Base-by-base conservation (phyloP, 2,888 invertebrate genomes). In the Pristionchus entomophagus region DNA sequence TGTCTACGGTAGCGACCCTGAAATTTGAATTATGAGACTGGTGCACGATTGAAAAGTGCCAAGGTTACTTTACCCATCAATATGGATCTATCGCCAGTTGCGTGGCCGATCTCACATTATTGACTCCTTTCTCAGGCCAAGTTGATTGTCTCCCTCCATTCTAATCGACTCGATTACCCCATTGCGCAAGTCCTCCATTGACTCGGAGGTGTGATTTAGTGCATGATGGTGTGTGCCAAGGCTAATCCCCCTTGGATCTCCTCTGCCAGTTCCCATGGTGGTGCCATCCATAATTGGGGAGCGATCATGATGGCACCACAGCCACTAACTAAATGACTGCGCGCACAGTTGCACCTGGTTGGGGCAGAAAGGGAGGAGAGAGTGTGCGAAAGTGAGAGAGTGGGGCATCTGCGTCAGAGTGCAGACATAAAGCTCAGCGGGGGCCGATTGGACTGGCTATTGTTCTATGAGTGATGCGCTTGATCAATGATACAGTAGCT, bases 1-100 rank as follows among this genome's bases (percentile, higher is more conserved):
- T 65, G 83, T 32, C 81, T 32, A 49, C 83, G 56, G 62, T 69
- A 73, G 45, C 81, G 82, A 84, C 45, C 41, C 56, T 82, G 45
- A 65, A 53, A 78, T 78, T 78, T 32, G 49, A 78, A 78, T 78
- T 78, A 26, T 29, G 49, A 49, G 32, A n/a, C 49, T 78, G 78
- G 69, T 38, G 69, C 69, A 22, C 35, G 69, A 69, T 38, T 69
- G 22, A 41, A 69, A 69, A 38, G n/a, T n/a, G n/a, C 69, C 38
- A 69, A 69, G 69, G 69, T 69, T 62, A 62, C 62, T 62, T 32
- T 17, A 1, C n/a, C n/a, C 62, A 69, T 69, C 17, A 69, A 35
- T n/a, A 59, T 26, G n/a, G 38, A 78, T 78, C 26, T 45, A 38
- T 26, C 41, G 73, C 45, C 29, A 5, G 49, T 45, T 51, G 49